Evolutionary conservation across 2,888 invertebrate species (phyloP), one percentile per base, ranked within the genome.

Genomic region (Leucophenga maculata): DNA sequence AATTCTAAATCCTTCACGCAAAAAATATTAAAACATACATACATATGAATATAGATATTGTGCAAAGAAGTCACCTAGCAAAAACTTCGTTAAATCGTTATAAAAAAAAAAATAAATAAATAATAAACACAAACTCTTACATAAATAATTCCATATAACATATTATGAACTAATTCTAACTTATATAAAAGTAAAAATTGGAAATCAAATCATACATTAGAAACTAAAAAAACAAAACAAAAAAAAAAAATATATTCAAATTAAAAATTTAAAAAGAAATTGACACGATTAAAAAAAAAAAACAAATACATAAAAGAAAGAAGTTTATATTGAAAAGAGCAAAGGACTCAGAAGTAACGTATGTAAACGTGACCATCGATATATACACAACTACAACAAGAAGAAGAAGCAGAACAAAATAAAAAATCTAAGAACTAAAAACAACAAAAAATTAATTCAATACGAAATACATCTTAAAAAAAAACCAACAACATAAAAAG

Each of bases 351-450:
- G 20, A 72, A 31, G 22, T 76, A 82, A 82, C 74, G 77, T 76
- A 39, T 39, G 80, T 82, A 81, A 80, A 77, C 81, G 71, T 82
- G 80, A 81, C 80, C 80, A 81, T 84, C 80, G 80, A 81, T 84
- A 80, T 79, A 81, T 74, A 72, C 3, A 39, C 39, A 39, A 39
- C 26, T 26, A 26, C 26, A 26, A 26, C 26, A 26, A 4, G 3
- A 26, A 26, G 26, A 26, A 26, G 26, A 26, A 26, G 26, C 2
- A 26, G 26, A 26, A 39, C 11, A 39, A 39, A 39, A 39, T 1
- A 39, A 6, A 39, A 39, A 39, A 39, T 39, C 1, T 39, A 3
- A 39, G 11, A 39, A 39, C 39, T 11, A 39, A 39, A 39, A 6
- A 6, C 3, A 32, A 32, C 3, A 32, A 32, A 3, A 32, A 32